Conservation (phyloP, 2,113 vertebrate species). For the Peucedramus taeniatus region DNA sequence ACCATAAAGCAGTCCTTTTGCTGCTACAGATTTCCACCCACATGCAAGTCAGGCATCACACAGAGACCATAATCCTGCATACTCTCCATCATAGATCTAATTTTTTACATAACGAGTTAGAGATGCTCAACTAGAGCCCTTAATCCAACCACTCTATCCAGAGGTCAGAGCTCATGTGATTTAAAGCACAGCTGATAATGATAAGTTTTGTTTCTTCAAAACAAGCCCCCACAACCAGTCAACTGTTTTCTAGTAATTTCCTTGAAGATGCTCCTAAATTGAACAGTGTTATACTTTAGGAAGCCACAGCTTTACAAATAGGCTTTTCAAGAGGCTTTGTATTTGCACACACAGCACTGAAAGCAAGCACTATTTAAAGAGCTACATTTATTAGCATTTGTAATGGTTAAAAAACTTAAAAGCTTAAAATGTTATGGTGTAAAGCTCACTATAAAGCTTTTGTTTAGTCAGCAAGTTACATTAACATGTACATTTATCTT, state of each 20-base stretch:
- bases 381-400: background rate
- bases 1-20: background rate
- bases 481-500: background rate
- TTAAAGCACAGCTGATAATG: background rate
- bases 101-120: background rate
- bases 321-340: background rate
- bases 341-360: background rate
- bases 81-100: background rate
- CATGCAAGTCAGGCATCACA: background rate
- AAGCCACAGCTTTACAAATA: background rate
- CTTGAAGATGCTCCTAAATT: background rate
- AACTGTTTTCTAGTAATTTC: background rate
- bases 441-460: background rate
- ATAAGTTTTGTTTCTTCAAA: background rate
- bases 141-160: background rate
- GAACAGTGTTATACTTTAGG: background rate
- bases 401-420: background rate
- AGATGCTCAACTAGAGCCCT: constrained; percentile 10
- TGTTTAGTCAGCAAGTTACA: background rate
- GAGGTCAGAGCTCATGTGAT: background rate
- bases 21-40: background rate
- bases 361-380: background rate
- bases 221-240: background rate
- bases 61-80: background rate
- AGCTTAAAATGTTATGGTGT: background rate